phyloP scores from a whole-genome alignment of 2,888 invertebrate species.

The Chymomyza procnemis region DNA sequence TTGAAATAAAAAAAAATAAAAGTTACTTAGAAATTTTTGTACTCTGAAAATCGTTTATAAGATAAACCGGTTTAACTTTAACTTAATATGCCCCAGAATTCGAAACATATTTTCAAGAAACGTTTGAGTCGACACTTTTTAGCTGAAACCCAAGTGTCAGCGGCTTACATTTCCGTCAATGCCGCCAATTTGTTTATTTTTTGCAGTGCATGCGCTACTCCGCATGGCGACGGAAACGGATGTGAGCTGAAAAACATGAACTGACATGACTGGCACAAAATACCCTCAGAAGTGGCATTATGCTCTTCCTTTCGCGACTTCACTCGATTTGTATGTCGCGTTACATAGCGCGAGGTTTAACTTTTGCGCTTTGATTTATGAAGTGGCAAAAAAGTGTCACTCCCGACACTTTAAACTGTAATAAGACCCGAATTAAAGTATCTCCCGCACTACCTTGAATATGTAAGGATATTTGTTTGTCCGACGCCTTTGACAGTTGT shows the following conservation, averaged over 20 bases:
- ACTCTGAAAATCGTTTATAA: too few relatives aligned
- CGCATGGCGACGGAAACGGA: conserved; percentile 62
- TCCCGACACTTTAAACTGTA: conserved; percentile 27
- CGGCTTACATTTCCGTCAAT: neutral
- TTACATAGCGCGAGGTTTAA: neutral
- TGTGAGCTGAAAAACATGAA: conserved; percentile 60
- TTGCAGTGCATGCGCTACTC: neutral
- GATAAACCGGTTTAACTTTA: too few relatives aligned
- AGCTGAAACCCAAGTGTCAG: neutral
- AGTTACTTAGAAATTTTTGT: too few relatives aligned
- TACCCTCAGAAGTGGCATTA: conserved; percentile 32
- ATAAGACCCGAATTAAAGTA: conserved; percentile 43
- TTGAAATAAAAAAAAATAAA: too few relatives aligned
- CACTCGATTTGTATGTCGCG: neutral
- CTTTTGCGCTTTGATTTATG: conserved; percentile 40
- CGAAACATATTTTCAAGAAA: too few relatives aligned
- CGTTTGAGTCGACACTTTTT: too few relatives aligned
- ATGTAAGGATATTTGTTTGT: conserved; percentile 42
- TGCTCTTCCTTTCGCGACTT: conserved; percentile 8
- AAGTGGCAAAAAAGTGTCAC: conserved; percentile 22
- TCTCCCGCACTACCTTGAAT: conserved; percentile 52
- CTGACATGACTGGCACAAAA: conserved; percentile 55
- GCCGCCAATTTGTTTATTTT: neutral
- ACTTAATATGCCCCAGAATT: too few relatives aligned
- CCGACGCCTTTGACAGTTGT: too few relatives aligned